Conservation (phyloP, 1,140 invertebrate species). For the Drosophila quadrilineata region DNA sequence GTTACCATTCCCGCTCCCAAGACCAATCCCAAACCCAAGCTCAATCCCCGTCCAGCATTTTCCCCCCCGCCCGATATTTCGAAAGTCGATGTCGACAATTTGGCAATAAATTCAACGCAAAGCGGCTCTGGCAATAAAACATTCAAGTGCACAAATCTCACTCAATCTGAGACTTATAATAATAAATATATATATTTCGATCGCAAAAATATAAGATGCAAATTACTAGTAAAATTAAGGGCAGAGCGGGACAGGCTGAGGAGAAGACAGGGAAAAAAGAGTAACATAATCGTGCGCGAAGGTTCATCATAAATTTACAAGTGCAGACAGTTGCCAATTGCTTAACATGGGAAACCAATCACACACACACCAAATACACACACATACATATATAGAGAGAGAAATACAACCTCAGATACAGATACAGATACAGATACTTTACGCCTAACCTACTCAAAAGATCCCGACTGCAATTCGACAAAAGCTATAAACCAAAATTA, state of each 20-base stretch:
- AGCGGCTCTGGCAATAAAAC: constrained; percentile 70
- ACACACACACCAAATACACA: not conserved
- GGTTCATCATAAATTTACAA: constrained; percentile 72
- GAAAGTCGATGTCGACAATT: constrained; percentile 68
- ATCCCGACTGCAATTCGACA: constrained; percentile 5
- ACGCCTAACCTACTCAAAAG: not conserved
- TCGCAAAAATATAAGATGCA: constrained; percentile 17
- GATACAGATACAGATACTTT: not conserved
- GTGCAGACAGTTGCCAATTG: constrained; percentile 63
- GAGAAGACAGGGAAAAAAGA: not conserved
- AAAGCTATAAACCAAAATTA: constrained; percentile 34
- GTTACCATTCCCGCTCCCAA: not conserved
- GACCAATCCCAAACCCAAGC: not conserved
- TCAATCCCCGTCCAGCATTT: constrained; percentile 38
- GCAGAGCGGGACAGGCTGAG: not conserved
- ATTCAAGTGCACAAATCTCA: constrained; percentile 58
- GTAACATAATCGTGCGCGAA: constrained; percentile 42
- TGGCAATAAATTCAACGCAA: constrained; percentile 71
- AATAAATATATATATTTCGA: too few species aligned
- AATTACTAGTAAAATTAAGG: constrained; percentile 33
- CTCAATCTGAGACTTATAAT: not conserved
- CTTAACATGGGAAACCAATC: constrained; percentile 13
- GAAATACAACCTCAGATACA: not conserved
- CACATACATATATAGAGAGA: not conserved
- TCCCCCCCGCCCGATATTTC: constrained; percentile 63